Conservation (phyloP, 2,888 invertebrate species). For the Tholera decimalis region DNA sequence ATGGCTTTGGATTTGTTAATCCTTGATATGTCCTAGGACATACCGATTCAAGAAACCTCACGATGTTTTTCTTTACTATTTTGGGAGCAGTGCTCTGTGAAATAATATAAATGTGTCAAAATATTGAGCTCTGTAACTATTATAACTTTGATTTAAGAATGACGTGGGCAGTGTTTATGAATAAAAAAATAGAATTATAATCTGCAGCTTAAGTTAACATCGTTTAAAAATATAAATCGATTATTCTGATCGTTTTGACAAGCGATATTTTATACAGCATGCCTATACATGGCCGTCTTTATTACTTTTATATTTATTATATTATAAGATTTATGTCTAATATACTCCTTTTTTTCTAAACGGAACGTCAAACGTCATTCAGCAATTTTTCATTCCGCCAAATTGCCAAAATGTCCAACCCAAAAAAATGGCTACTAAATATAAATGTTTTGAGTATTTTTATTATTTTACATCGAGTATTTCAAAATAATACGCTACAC, state of each 20-base stretch:
- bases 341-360: background rate
- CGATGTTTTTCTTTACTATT: too few relatives aligned
- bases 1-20: too few relatives aligned
- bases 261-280: constrained; percentile 35
- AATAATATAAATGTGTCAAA: background rate
- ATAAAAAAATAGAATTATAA: background rate
- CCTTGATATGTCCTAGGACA: too few relatives aligned
- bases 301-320: constrained; percentile 37
- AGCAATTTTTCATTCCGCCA: background rate
- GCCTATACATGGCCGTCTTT: constrained; percentile 46
- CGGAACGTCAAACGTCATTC: background rate
- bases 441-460: constrained; percentile 5
- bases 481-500: constrained; percentile 37
- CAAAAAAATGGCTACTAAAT: constrained; percentile 9
- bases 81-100: too few relatives aligned
- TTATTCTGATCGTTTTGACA: constrained; percentile 23
- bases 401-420: constrained; percentile 2
- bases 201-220: constrained; percentile 6
- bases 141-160: background rate
- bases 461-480: constrained; percentile 15
- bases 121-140: background rate
- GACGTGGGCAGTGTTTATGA: background rate
- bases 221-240: constrained; percentile 33
- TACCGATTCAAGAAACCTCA: too few relatives aligned
- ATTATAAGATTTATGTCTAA: constrained; percentile 27